phyloP scores from a whole-genome alignment of 64 coral and sea anemone genomes.

The Stylophora pistillata region DNA sequence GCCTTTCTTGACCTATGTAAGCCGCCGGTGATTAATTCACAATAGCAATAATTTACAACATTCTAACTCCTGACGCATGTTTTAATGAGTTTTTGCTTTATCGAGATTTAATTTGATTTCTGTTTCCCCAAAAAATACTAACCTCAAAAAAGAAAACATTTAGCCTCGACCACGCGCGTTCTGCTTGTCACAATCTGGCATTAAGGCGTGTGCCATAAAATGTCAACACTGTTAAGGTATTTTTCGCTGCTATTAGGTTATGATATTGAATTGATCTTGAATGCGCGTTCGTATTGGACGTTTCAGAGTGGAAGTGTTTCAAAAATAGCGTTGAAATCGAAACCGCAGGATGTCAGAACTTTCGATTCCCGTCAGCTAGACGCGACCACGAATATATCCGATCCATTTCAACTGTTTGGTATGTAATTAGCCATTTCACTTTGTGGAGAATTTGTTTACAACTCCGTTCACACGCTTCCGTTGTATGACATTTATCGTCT shows the following conservation, averaged over 20 bases:
- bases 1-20: slow-evolving; percentile 17
- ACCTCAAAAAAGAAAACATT: not conserved
- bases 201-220: not conserved
- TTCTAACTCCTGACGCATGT: not conserved
- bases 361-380: not conserved
- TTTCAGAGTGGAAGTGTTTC: not conserved
- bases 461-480: slow-evolving; percentile 24
- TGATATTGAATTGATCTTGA: slow-evolving; percentile 8
- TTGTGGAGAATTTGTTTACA: slow-evolving; percentile 24
- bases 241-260: not conserved
- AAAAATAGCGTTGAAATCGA: not conserved
- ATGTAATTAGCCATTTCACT: slow-evolving; percentile 34
- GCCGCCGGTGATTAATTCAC: not conserved
- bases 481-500: slow-evolving; percentile 52
- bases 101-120: slow-evolving; percentile 15
- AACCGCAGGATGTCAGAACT: not conserved
- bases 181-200: not conserved
- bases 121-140: not conserved
- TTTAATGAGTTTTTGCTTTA: not conserved
- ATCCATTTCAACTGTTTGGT: slow-evolving; percentile 5
- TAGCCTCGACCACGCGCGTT: not conserved
- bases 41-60: not conserved
- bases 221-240: not conserved
- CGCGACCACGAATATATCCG: not conserved
- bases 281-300: not conserved